Percentiles rank a stretch among this genome's conserved stretches.
phyloP scores from a whole-genome alignment of 2,113 vertebrate species.

The Phyllostomus discolor region DNA sequence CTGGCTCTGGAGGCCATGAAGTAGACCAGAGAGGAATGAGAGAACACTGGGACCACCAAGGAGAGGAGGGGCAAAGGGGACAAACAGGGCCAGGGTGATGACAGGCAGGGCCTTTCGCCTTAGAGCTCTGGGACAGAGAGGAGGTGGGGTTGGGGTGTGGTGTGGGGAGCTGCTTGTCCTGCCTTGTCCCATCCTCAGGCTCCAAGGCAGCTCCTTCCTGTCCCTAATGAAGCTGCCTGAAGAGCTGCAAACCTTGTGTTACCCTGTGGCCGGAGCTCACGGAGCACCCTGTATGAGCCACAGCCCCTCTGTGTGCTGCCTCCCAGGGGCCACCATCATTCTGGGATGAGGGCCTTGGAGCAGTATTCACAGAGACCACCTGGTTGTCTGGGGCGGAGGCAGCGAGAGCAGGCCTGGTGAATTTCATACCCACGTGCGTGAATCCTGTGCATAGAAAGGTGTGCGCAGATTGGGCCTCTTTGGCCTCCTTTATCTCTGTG shows the following conservation, averaged over 20 bases:
- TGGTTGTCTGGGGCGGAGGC: background rate
- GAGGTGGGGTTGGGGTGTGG: background rate
- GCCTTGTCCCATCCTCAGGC: background rate
- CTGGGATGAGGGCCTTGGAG: background rate
- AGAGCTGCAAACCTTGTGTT: background rate
- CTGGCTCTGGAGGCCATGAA: no score
- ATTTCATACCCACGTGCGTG: fast-evolving
- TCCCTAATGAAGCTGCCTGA: background rate
- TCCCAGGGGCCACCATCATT: background rate
- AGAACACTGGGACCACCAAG: background rate
- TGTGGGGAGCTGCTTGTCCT: background rate
- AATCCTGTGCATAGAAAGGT: fast-evolving
- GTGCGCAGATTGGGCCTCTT: no score
- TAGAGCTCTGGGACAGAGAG: background rate
- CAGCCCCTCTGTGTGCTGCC: background rate
- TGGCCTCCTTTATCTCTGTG: background rate
- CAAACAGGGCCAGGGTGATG: background rate
- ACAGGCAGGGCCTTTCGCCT: background rate
- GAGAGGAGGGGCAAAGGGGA: background rate
- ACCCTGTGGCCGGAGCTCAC: no score
- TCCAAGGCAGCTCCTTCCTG: background rate
- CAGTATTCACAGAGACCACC: background rate
- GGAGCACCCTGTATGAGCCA: background rate
- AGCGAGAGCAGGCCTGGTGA: background rate
- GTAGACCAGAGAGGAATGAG: background rate